Base-by-base conservation (phyloP, 2,797 vertebrate species). In the Sciaenops ocellatus region DNA sequence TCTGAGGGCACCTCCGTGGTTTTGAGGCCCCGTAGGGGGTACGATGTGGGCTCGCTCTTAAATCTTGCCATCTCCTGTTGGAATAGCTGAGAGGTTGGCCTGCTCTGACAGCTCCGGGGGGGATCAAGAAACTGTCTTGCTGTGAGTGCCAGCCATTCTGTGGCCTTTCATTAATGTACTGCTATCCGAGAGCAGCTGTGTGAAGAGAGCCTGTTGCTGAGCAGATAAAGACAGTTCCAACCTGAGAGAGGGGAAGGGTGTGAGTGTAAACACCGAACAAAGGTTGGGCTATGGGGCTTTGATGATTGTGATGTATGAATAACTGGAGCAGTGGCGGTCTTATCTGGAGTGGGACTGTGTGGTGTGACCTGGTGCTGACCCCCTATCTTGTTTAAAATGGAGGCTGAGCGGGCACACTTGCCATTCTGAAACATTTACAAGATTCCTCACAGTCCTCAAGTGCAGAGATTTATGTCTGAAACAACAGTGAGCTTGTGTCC, bases 161-260 rank as follows among this genome's bases (percentile, higher is more conserved):
- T 73, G 82, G 76, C 75, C 85, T 90, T 83, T 86, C 74, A 79
- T 86, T 86, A 87, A 90, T 78, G 82, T 51, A 6, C 78, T 87
- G 86, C 87, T 83, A 87, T 89, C 84, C 55, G 90, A 90, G 93
- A 92, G 87, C 89, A 93, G 92, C 92, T 93, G 93, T 89, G 88
- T 78, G 69, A 84, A 70, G 47, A 42, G 57, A 72, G 79, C 83
- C 87, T 94, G 93, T 95, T 95, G 93, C 94, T 81, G 92, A 90
- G 93, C 90, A 94, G 93, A 95, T 94, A 92, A 88, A 88, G 87
- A 86, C 79, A 34, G 80, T 65, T 62, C 34, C 46, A 65, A 6
- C 51, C 70, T 82, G 81, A 76, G 74, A 9, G 50, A 13, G 38
- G 57, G 28, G 1, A 22, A 59, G 34, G 47, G 78, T 1, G 71